A percentile compares a stretch with the other conserved stretches of the same genome.
These are phyloP conservation scores for Eleutherodactylus coqui DNA, from an alignment of 2,797 vertebrate species.

Conservation along the genomic window DNA sequence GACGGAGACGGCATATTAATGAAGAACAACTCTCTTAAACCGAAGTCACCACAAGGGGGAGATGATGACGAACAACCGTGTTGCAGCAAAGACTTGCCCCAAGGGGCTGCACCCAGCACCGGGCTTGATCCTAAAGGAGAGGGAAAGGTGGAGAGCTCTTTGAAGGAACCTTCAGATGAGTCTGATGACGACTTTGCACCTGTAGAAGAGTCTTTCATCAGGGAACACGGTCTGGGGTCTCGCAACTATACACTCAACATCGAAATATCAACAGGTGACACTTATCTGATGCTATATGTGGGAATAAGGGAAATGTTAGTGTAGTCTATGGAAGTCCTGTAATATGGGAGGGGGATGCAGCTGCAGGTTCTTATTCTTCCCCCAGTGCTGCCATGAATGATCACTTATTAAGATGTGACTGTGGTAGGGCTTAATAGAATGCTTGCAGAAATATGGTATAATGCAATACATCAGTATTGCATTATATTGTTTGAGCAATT, in stretches of 20 bases:
- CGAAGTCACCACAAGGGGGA: fast-evolving
- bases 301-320: neutral
- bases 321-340: neutral
- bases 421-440: too few species aligned
- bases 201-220: slow-evolving; percentile 78
- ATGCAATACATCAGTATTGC: too few species aligned
- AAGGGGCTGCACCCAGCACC: slow-evolving; percentile 6
- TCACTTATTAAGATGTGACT: too few species aligned
- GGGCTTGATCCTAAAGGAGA: neutral
- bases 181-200: slow-evolving; percentile 42
- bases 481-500: too few species aligned
- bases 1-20: neutral
- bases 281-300: neutral
- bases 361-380: too few species aligned
- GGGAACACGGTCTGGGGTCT: slow-evolving; percentile 88
- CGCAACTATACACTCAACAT: slow-evolving; percentile 85
- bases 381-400: too few species aligned
- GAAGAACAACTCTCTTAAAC: neutral
- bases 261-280: slow-evolving; percentile 82
- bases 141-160: neutral
- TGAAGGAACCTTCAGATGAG: neutral
- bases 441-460: too few species aligned
- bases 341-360: neutral
- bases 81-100: slow-evolving; percentile 83
- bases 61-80: slow-evolving; percentile 80